Percentiles rank a stretch among this genome's conserved stretches.
These are phyloP conservation scores for Lanius collurio DNA, from an alignment of 2,113 vertebrate genomes.

Conservation along the genomic window DNA sequence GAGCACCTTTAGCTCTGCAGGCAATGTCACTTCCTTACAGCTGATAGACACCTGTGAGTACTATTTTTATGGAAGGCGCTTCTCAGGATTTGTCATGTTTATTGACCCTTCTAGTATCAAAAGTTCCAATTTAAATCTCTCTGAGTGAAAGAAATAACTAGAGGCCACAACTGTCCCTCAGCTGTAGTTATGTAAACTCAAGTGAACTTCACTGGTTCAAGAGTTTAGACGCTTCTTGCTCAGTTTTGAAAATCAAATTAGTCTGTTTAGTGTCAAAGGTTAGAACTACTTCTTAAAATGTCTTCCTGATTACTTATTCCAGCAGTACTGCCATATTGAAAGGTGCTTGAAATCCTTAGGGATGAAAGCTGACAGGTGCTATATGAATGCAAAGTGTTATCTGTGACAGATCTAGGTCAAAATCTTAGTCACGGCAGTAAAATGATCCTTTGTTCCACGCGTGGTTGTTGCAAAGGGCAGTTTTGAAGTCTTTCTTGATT, in stretches of 20 bases:
- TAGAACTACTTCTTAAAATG: neutral
- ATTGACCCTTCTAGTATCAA: neutral
- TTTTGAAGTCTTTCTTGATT: neutral
- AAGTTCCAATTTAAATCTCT: neutral
- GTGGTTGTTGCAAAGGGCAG: neutral
- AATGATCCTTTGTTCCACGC: neutral
- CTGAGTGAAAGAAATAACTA: slow-evolving; percentile 7
- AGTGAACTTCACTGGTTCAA: neutral
- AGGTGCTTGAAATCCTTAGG: neutral
- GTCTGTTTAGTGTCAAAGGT: neutral
- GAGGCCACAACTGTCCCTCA: neutral
- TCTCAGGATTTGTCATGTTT: slow-evolving; percentile 1
- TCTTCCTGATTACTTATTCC: neutral
- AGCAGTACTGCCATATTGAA: neutral
- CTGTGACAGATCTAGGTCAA: slow-evolving; percentile 45
- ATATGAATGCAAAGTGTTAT: neutral
- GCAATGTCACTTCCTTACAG: neutral
- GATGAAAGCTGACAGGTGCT: slow-evolving; percentile 3
- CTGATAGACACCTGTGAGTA: neutral
- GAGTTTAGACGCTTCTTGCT: neutral
- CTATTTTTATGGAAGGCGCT: neutral
- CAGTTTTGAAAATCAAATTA: neutral
- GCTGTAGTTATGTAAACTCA: neutral
- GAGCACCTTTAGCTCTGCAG: neutral
- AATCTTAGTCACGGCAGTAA: neutral